Evolutionary conservation across 2,888 invertebrate species (phyloP), one percentile per base, ranked within the genome.

Genomic region (Antitype chi): DNA sequence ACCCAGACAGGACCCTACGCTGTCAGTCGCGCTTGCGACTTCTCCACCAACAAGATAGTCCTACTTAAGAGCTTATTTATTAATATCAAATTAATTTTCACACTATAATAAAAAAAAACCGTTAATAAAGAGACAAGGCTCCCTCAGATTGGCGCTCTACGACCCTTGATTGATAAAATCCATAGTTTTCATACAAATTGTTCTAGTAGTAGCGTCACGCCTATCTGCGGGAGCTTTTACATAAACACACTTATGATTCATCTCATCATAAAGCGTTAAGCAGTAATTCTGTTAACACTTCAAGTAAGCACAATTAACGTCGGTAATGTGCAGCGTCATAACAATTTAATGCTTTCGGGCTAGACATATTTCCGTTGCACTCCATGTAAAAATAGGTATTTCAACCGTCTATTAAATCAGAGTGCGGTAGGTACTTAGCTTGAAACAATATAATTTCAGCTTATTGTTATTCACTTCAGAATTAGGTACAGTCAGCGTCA

Each of bases 241-340:
- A 9, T 25, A 49, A 15, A 15, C 20, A 67, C 38, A 49, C 38
- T 15, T 28, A 43, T 47, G 63, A 64, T 28, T 74, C 49, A 67
- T 32, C n/a, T 74, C 49, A 67, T 32, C n/a, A 67, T 79, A 62
- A 74, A 23, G 23, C 25, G 32, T 25, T 52, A 20, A 67, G 47
- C 43, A 68, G 43, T 84, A 70, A 69, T 84, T 73, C 80, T 66
- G 64, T 84, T 52, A 81, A 71, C 78, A 83, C 78, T 78, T 55
- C 28, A 28, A 25, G 53, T 68, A 78, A 68, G 71, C 69, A 63
- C 49, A 57, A 71, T 71, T 53, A 69, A 47, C 38, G 0, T 52
- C 38, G 15, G 68, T 80, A 47, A 80, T 47, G 62, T 32, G 57
- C 9, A 70, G 55, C 68, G 52, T 70, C 71, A 57, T 81, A 75